phyloP scores from a whole-genome alignment of 2,797 vertebrate genomes.

The Sebastes matsubarae region DNA sequence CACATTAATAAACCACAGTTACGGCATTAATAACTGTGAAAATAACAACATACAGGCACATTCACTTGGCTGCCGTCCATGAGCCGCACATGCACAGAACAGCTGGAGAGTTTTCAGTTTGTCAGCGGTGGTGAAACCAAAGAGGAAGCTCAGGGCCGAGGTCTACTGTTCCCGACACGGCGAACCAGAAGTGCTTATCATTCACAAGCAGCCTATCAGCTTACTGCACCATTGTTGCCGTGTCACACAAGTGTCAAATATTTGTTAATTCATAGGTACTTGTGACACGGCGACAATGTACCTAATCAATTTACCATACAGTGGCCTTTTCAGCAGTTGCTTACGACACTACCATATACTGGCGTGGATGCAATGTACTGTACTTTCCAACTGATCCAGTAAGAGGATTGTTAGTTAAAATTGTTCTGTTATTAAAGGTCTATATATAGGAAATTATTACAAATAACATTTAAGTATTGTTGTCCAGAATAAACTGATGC shows the following conservation, averaged over 20 bases:
- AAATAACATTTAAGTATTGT: not conserved
- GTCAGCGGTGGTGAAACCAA: conserved; percentile 58
- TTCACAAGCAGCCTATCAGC: conserved; percentile 51
- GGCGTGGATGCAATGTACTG: not conserved
- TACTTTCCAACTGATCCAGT: not conserved
- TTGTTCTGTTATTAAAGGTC: not conserved
- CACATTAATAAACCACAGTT: conserved; percentile 3
- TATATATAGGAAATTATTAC: not conserved
- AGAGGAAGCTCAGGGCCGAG: conserved; percentile 48
- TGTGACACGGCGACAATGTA: conserved; percentile 12
- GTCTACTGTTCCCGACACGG: conserved; percentile 57
- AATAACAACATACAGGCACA: not conserved
- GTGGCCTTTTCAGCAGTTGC: conserved; percentile 7
- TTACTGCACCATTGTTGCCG: conserved; percentile 60
- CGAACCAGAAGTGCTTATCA: conserved; percentile 58
- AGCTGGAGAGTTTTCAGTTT: conserved; percentile 61
- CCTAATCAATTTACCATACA: conserved; percentile 44
- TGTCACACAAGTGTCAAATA: conserved; percentile 52
- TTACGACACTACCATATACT: not conserved
- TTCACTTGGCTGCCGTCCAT: conserved; percentile 8
- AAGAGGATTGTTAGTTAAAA: not conserved
- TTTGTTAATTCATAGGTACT: conserved; percentile 13
- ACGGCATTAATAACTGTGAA: not conserved
- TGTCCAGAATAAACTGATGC: not conserved
- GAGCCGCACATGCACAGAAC: conserved; percentile 16